Evolutionary conservation across 2,797 vertebrate species (phyloP), one percentile per base, ranked within the genome.

Genomic region (Lacerta viridis): DNA sequence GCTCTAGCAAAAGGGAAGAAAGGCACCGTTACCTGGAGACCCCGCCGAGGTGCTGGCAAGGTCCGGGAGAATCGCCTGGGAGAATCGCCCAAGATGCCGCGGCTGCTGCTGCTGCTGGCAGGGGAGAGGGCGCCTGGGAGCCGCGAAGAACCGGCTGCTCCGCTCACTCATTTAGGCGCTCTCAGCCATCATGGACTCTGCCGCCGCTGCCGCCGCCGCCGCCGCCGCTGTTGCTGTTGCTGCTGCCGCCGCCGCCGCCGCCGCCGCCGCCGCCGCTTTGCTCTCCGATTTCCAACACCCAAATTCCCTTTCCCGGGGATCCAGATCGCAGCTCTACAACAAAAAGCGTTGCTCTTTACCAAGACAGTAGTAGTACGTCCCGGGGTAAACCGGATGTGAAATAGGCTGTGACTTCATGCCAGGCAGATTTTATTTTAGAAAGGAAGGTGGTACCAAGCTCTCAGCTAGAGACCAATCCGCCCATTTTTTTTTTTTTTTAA

Each of bases 381-480:
- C 96, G 96, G 96, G 97, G 97, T 98, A 97, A 98, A 98, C 97
- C 97, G 97, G 97, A 98, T 97, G 97, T 97, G 96, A 96, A 98
- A 98, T 97, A 97, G 97, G 96, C 97, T 96, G 97, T 98, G 97
- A 97, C 97, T 98, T 98, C 97, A 98, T 97, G 97, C 97, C 96
- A 98, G 96, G 96, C 97, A 96, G 97, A 96, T 98, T 97, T 98
- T 96, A 97, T 98, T 98, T 98, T 97, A 98, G 98, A 98, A 97
- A 97, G 97, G 97, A 98, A 98, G 98, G 97, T 98, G 98, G 98
- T 97, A 97, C 97, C 98, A 97, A 97, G 96, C 97, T 97, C 97
- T 96, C 97, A 97, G 97, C 97, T 97, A 97, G 96, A 96, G 96
- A 97, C 97, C 96, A 98, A 97, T 98, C 98, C 98, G 98, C 98